Evolutionary conservation across 2,113 vertebrate genomes (phyloP).

Genomic region (Empidonax alnorum): DNA sequence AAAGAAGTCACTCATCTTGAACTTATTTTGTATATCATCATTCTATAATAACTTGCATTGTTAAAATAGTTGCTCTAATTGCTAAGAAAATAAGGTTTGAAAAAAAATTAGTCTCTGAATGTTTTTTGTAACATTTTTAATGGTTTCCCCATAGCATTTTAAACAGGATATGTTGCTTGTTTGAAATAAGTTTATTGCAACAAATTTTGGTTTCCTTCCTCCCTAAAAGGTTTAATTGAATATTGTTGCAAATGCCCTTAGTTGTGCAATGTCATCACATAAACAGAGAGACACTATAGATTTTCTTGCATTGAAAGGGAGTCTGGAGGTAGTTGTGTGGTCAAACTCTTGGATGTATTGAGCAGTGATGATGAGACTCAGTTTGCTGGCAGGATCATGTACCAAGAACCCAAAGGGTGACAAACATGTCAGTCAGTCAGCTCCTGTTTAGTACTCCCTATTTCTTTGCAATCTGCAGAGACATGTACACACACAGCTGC

Average conservation of each 20-base stretch:
- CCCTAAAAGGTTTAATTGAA: background rate
- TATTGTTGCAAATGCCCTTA: background rate
- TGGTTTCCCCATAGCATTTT: background rate
- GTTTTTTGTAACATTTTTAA: background rate
- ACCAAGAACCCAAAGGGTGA: background rate
- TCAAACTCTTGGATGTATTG: background rate
- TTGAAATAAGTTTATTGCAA: background rate
- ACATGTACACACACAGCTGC: background rate
- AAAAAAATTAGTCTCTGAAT: background rate
- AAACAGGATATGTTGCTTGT: background rate
- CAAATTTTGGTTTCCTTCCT: background rate
- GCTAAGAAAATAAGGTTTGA: background rate
- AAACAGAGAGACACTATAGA: background rate
- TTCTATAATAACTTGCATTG: background rate
- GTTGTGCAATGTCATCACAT: background rate
- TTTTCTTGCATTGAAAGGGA: background rate
- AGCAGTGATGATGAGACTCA: accelerated
- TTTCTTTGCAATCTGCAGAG: background rate
- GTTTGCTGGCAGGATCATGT: background rate
- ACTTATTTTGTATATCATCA: background rate
- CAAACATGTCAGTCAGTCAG: background rate
- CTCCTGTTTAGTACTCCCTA: background rate
- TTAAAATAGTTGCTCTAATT: background rate
- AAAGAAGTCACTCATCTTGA: background rate
- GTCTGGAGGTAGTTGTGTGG: background rate